Base-by-base conservation (phyloP, 2,797 vertebrate species). In the Phyllotis vaccarum region DNA sequence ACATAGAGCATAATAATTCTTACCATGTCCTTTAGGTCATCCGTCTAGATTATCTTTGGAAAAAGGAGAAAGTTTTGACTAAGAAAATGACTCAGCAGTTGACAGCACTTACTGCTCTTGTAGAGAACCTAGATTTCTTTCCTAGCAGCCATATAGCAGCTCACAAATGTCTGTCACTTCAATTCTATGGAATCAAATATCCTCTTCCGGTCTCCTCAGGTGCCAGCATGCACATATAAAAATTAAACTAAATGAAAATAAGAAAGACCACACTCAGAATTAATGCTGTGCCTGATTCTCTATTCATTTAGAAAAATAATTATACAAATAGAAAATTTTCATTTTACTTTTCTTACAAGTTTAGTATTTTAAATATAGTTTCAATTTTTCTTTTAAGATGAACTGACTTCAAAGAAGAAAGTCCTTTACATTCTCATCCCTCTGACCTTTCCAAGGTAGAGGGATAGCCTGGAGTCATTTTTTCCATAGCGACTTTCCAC, bases 331-430 rank as follows among this genome's bases (percentile, higher is more conserved):
- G 14, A 81, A 93, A 24, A 12, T 92, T 95, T 96, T 95, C 13
- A 95, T 66, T 96, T 96, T 79, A 83, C 66, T 96, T 31, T 90
- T 96, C 66, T 86, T 91, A 80, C 14, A 72, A 91, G 66, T 91
- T 97, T 95, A 49, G 80, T 74, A 70, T 93, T 95, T 95, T 34
- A 91, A 70, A 94, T 87, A 85, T 79, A 40, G 82, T 82, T 96
- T 93, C 54, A 22, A 0, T 58, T 92, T 95, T 89, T 29, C 68
- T 92, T 91, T 96, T 64, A 94, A 58, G 64, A 96, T 96, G 95
- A 95, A 91, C 74, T 92, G 68, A 56, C 31, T 96, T 94, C 91
- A 96, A 93, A 95, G 34, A 96, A 96, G 78, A 96, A 90, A 92
- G 76, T 34, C 81, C 64, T 95, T 94, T 66, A 56, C 14, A 91